Percentiles rank a stretch among this genome's conserved stretches.
Evolutionary conservation across 2,888 invertebrate species (phyloP).

Genomic region (Cryptus armator): DNA sequence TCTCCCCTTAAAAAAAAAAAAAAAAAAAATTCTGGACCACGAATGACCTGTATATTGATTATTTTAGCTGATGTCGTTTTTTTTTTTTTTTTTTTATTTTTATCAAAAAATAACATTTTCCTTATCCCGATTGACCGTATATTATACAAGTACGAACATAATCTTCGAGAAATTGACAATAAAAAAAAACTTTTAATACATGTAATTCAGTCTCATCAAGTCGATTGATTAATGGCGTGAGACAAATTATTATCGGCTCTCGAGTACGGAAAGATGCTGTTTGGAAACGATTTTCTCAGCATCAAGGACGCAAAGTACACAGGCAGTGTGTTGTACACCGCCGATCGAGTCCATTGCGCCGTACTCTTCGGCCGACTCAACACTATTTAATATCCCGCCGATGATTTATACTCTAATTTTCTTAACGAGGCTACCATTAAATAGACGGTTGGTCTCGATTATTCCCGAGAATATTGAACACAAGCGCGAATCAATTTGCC

Average conservation of each 20-base stretch:
- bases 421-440: slow-evolving; percentile 1
- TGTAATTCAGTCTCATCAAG: slow-evolving; percentile 23
- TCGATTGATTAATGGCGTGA: slow-evolving; percentile 25
- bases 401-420: slow-evolving; percentile 42
- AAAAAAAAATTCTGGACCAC: not conserved
- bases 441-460: slow-evolving; percentile 1
- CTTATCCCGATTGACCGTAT: not conserved
- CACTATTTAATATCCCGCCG: slow-evolving; percentile 22
- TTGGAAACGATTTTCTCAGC: slow-evolving; percentile 29
- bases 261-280: not conserved
- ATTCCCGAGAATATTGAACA: slow-evolving; percentile 23
- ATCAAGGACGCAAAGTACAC: slow-evolving; percentile 43
- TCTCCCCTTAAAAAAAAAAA: not conserved
- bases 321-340: not conserved
- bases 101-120: too few species aligned
- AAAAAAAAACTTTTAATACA: slow-evolving; percentile 13
- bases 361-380: slow-evolving; percentile 7
- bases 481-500: slow-evolving; percentile 49
- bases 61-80: too few species aligned
- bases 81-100: not conserved
- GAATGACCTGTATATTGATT: not conserved
- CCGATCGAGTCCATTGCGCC: not conserved
- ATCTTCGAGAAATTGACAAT: not conserved
- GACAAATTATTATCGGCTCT: slow-evolving; percentile 40
- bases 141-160: not conserved